Evolutionary conservation across 2,797 vertebrate species (phyloP).

Genomic region (Hephaestus fuliginosus): DNA sequence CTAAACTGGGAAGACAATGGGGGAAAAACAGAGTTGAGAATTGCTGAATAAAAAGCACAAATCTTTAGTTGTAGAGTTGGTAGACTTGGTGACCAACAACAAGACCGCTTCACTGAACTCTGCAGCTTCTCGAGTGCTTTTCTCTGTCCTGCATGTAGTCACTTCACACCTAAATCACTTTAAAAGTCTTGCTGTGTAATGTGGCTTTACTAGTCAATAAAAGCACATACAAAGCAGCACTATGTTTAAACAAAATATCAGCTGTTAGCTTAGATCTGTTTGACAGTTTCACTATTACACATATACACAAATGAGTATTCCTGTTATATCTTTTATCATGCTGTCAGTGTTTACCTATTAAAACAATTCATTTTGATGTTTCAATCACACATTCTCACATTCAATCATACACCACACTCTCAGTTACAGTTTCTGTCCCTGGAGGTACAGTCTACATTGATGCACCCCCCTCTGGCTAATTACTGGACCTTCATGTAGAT

Average conservation of each 20-base stretch:
- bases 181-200: background rate
- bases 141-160: background rate
- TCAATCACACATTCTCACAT: background rate
- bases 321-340: background rate
- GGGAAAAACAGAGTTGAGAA: too few relatives aligned
- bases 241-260: too few relatives aligned
- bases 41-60: background rate
- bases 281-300: background rate
- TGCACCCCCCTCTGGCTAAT: too few relatives aligned
- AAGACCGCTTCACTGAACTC: background rate
- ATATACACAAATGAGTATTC: background rate
- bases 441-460: too few relatives aligned
- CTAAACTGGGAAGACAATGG: background rate
- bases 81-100: background rate
- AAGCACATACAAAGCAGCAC: background rate
- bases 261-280: too few relatives aligned
- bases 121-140: background rate
- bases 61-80: background rate
- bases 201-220: background rate
- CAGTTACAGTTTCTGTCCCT: too few relatives aligned
- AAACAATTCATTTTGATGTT: background rate
- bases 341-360: background rate
- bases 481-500: too few relatives aligned
- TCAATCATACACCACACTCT: background rate
- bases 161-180: background rate